phyloP scores from a whole-genome alignment of 2,797 vertebrate genomes.

The Coluber constrictor region DNA sequence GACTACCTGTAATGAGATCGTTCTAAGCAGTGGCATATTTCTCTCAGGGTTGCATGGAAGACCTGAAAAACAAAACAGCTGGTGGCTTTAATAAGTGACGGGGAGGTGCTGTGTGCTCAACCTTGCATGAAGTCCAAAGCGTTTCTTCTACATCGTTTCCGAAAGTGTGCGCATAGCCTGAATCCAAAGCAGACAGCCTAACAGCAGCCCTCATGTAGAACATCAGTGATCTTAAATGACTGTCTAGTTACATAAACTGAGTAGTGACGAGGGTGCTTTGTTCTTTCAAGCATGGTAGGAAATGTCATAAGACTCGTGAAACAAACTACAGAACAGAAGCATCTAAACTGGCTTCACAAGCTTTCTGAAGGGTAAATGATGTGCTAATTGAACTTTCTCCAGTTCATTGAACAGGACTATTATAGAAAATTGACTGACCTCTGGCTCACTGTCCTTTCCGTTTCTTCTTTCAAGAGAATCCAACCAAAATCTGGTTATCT shows the following conservation, averaged over 20 bases:
- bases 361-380: conserved; percentile 24
- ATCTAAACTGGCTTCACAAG: neutral
- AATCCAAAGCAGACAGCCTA: conserved; percentile 1
- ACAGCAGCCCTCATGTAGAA: neutral
- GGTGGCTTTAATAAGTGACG: neutral
- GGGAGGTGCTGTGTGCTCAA: neutral
- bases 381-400: conserved; percentile 28
- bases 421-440: conserved; percentile 21
- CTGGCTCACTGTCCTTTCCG: conserved; percentile 15
- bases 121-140: neutral
- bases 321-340: neutral
- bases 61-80: neutral
- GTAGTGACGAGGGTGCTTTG: neutral
- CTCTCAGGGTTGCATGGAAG: neutral
- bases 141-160: neutral
- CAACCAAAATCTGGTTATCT: neutral
- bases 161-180: neutral
- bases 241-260: neutral
- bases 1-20: neutral
- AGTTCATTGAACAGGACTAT: conserved; percentile 20
- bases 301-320: conserved; percentile 5
- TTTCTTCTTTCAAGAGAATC: conserved; percentile 21
- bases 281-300: conserved; percentile 2
- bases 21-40: neutral
- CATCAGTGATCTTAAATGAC: conserved; percentile 5